Evolutionary conservation across 2,113 vertebrate genomes (phyloP).

Genomic region (Cyprinodon brontotheroides): DNA sequence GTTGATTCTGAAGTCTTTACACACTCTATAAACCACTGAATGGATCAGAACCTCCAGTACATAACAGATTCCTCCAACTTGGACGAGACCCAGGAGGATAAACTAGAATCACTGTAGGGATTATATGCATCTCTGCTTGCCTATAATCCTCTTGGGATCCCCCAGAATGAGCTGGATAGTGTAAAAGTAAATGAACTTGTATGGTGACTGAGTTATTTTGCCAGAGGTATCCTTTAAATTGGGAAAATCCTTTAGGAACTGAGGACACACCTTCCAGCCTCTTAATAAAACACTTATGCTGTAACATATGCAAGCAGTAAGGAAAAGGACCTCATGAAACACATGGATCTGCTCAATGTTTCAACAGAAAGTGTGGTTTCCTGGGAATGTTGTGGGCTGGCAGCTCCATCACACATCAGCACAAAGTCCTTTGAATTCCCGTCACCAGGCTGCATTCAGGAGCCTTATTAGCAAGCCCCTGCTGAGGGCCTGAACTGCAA

Average conservation of each 20-base stretch:
- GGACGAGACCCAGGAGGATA: too few relatives aligned
- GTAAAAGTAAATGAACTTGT: too few relatives aligned
- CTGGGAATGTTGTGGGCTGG: conserved; percentile 18
- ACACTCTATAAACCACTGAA: too few relatives aligned
- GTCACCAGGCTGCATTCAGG: conserved; percentile 2
- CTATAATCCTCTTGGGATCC: too few relatives aligned
- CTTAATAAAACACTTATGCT: background rate
- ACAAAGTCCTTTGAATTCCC: conserved; percentile 32
- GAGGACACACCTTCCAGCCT: background rate
- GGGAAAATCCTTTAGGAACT: background rate
- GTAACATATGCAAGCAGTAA: conserved; percentile 1
- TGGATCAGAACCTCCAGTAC: too few relatives aligned
- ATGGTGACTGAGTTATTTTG: too few relatives aligned
- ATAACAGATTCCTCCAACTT: too few relatives aligned
- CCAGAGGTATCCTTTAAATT: background rate
- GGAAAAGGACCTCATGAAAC: conserved; percentile 5
- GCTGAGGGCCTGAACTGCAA: conserved; percentile 28
- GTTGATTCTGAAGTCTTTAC: too few relatives aligned
- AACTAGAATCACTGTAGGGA: too few relatives aligned
- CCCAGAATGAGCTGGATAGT: too few relatives aligned
- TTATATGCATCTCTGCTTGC: too few relatives aligned
- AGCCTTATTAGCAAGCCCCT: conserved; percentile 20
- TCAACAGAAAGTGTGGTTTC: conserved; percentile 41
- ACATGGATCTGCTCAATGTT: conserved; percentile 35
- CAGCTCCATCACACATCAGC: conserved; percentile 20